Base-by-base conservation (phyloP, 2,888 invertebrate genomes). In the Graphium colonna region DNA sequence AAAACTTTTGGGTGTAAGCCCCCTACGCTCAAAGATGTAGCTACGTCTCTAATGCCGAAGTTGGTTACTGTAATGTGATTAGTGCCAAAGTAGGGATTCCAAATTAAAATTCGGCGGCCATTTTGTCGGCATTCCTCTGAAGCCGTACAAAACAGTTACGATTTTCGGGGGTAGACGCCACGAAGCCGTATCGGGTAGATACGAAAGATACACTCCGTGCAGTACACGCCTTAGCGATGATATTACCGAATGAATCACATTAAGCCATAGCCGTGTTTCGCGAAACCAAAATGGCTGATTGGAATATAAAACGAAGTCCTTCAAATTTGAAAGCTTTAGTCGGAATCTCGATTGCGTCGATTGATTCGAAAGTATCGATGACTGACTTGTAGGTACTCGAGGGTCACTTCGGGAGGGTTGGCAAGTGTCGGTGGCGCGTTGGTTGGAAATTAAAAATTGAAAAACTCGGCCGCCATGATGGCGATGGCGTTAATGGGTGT, bases 401-500 rank as follows among this genome's bases (percentile, higher is more conserved):
- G 82, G 82, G 79, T 82, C 81, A 82, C 82, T 83, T 78, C 74
- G 68, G 72, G 71, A 68, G 74, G 73, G 77, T 77, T 62, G 62
- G 36, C 78, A 78, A 83, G 79, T 82, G 84, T 21, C 21, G 21
- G 5, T 5, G 21, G 21, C 5, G 21, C 21, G 21, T 21, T 21
- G 21, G 21, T 21, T 21, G 84, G 80, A 86, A 88, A 88, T 87
- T 85, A 85, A 88, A 88, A 88, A 87, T 85, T 86, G 79, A 86
- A 87, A 86, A 88, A 79, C 78, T 77, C 5, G 75, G 79, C 82
- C 86, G 86, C 89, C 88, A 89, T 88, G 79, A 84, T 82, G 86
- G 79, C 78, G 71, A 78, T 82, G 79, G 83, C 83, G 85, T 84
- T 87, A 88, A 89, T 87, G 82, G 85, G 82, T 82, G 86, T 88